Conservation (phyloP, 2,113 vertebrate species). For the Albula goreensis region DNA sequence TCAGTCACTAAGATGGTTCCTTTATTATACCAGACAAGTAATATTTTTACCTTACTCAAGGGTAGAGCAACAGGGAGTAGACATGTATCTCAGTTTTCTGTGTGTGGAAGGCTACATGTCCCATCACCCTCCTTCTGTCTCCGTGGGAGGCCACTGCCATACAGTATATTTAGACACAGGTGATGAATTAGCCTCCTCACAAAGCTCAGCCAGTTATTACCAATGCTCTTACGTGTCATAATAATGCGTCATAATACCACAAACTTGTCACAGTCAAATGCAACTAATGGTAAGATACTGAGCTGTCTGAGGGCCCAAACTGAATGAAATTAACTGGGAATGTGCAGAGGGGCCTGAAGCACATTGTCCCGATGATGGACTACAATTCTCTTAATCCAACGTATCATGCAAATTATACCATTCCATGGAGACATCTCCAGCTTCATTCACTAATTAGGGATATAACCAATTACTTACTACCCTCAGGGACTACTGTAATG, state of each 20-base stretch:
- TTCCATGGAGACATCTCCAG: not conserved
- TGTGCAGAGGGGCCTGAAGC: not conserved
- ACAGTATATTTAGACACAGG: not conserved
- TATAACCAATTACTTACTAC: too few species aligned
- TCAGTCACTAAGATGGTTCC: too few species aligned
- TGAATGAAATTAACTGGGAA: not conserved
- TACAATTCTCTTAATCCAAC: not conserved
- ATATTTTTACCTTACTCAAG: not conserved
- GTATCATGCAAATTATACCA: not conserved
- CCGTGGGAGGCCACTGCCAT: not conserved
- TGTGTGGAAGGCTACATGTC: not conserved
- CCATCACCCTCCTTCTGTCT: not conserved
- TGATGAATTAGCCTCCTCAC: not conserved
- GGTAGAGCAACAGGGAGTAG: not conserved
- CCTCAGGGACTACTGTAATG: too few species aligned
- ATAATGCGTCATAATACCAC: too few species aligned
- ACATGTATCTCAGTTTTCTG: not conserved
- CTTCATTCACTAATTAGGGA: too few species aligned
- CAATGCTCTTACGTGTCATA: not conserved
- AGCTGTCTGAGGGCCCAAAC: not conserved
- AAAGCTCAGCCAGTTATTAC: not conserved
- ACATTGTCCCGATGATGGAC: not conserved
- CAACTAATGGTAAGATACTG: not conserved
- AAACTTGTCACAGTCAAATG: not conserved
- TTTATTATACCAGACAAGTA: too few species aligned